A percentile compares a stretch with the other conserved stretches of the same genome.
These are phyloP conservation scores for Pyrochroa serraticornis DNA, from an alignment of 2,888 invertebrate genomes.

Conservation along the genomic window DNA sequence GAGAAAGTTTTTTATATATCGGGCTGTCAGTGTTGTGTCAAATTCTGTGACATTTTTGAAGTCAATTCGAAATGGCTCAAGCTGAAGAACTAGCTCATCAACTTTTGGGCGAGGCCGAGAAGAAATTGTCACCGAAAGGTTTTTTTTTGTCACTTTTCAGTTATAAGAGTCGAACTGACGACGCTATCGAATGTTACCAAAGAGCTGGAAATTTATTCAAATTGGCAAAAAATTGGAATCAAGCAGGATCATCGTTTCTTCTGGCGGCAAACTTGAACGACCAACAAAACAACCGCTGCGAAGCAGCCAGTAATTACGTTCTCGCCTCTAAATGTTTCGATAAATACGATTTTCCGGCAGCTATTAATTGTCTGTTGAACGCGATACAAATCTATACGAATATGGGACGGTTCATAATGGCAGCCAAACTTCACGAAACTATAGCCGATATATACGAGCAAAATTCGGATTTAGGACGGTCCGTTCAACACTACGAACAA, in stretches of 20 bases:
- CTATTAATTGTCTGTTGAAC: slow-evolving; percentile 84
- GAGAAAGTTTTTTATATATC: no score
- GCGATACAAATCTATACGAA: slow-evolving; percentile 97
- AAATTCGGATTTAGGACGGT: slow-evolving; percentile 83
- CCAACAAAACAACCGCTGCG: slow-evolving; percentile 85
- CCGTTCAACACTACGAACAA: slow-evolving; percentile 88
- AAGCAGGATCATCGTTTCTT: slow-evolving; percentile 90
- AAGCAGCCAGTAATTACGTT: slow-evolving; percentile 90
- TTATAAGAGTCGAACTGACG: slow-evolving; percentile 76
- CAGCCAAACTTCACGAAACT: slow-evolving; percentile 94
- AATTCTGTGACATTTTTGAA: neutral
- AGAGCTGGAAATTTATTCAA: slow-evolving; percentile 96
- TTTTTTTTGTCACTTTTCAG: slow-evolving; percentile 89
- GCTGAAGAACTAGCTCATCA: slow-evolving; percentile 16
- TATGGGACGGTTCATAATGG: slow-evolving; percentile 89
- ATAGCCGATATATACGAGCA: slow-evolving; percentile 96
- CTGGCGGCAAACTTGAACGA: slow-evolving; percentile 85
- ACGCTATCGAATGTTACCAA: slow-evolving; percentile 91
- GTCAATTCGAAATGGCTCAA: slow-evolving; percentile 1
- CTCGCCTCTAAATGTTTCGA: slow-evolving; percentile 96
- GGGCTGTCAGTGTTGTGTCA: neutral
- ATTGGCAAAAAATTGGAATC: slow-evolving; percentile 96
- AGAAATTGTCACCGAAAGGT: slow-evolving; percentile 85
- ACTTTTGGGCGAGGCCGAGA: slow-evolving; percentile 77
- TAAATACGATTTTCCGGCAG: slow-evolving; percentile 81